phyloP scores from a whole-genome alignment of 2,888 invertebrate species.

The Halocaridina rubra region DNA sequence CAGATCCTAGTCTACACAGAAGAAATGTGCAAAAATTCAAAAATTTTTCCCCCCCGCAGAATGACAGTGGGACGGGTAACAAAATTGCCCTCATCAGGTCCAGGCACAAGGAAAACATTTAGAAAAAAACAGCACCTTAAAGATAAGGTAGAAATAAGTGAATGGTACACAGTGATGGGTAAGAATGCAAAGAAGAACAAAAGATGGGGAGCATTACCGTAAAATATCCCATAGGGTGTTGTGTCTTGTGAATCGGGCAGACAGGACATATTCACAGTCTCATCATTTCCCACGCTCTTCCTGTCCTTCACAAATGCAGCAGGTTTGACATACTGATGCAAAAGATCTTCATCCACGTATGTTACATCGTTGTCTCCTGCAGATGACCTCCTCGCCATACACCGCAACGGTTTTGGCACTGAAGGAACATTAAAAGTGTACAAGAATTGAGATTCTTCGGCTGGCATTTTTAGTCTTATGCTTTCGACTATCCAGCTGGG shows the following conservation, averaged over 20 bases:
- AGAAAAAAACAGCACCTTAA: not conserved
- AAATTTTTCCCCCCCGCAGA: no score
- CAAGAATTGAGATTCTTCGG: slow-evolving; percentile 72
- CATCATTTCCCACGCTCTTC: not conserved
- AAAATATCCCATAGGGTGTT: slow-evolving; percentile 13
- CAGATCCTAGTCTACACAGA: no score
- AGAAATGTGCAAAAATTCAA: no score
- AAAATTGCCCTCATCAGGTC: not conserved
- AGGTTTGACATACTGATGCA: slow-evolving; percentile 37
- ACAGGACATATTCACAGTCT: slow-evolving; percentile 15
- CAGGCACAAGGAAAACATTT: no score
- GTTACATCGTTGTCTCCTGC: not conserved
- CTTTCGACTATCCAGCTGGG: slow-evolving; percentile 83
- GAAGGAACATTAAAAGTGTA: slow-evolving; percentile 35
- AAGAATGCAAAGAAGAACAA: no score
- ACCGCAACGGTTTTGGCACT: slow-evolving; percentile 6
- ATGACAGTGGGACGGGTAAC: no score
- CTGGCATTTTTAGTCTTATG: slow-evolving; percentile 74
- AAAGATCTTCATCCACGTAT: slow-evolving; percentile 41
- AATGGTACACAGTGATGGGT: not conserved
- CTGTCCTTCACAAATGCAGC: no score
- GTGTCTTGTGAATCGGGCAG: slow-evolving; percentile 30
- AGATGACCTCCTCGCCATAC: not conserved
- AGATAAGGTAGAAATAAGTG: not conserved
- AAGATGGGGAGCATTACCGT: no score